Evolutionary conservation across 37 sponge, comb jelly and placozoan genomes (phyloP), one percentile per base, ranked within the genome.

Genomic region (Chondrosia reniformis): DNA sequence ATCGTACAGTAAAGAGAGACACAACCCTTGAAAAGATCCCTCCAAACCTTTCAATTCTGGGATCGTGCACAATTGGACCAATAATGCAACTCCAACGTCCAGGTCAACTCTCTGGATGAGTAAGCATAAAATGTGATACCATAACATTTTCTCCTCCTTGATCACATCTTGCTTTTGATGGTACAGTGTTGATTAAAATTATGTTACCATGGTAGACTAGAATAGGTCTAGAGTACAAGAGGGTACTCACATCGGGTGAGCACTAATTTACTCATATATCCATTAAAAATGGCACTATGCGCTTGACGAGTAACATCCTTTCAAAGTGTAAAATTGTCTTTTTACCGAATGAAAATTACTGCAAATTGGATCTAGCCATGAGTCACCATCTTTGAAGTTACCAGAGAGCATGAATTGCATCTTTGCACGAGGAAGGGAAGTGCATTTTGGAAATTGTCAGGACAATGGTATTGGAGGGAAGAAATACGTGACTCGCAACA

Each of bases 101-200:
- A 55, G 76, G 83, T 10, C 83, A 75, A 10, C 83, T 25, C 33
- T 34, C 21, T 32, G 83, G 83, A 79, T 82, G 83, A 34, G 21
- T 40, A 4, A 83, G 77, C 87, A 86, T 86, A 59, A 45, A 86
- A 1, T 80, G 49, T 41, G 77, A 63, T 24, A 81, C 81, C 28
- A 3, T n/a, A 19, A 65, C 36, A 86, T 86, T 86, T 45, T 86
- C 87, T 19, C 81, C 87, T 31, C 87, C 87, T 33, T 19, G 57
- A 41, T 86, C 87, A 44, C 58, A 81, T 21, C 87, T 3, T 12
- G 76, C 82, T 45, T 82, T 6, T 34, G 87, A 80, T 38, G 87
- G 87, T 1, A 86, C 1, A 38, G 82, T 82, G 66, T 76, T 76
- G 8, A 8, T 8, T 4, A n/a, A n/a, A n/a, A n/a, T n/a, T n/a